Percentiles rank a stretch among this genome's conserved stretches.
Evolutionary conservation across 2,888 invertebrate genomes (phyloP).

Genomic region (Cataglyphis livida): DNA sequence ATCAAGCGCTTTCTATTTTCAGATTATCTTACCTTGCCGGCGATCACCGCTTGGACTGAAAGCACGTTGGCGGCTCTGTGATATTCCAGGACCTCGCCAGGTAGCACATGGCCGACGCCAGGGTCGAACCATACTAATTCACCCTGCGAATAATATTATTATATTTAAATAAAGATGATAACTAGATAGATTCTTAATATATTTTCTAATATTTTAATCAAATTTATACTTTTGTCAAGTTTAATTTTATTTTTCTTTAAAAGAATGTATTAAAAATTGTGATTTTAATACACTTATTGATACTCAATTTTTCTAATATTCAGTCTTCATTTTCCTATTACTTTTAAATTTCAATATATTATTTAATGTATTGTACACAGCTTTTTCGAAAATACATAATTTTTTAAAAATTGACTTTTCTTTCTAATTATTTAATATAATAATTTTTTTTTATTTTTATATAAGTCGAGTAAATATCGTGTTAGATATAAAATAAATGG

Average conservation of each 20-base stretch:
- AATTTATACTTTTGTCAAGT: neutral
- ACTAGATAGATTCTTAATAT: neutral
- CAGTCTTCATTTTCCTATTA: neutral
- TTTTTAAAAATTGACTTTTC: neutral
- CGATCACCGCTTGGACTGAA: conserved; percentile 95
- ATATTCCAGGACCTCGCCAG: conserved; percentile 96
- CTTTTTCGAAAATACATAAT: neutral
- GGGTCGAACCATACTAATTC: conserved; percentile 98
- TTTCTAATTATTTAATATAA: neutral
- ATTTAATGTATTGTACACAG: neutral
- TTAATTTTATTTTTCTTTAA: neutral
- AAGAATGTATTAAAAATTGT: neutral
- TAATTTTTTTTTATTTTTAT: neutral
- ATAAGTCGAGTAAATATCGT: neutral
- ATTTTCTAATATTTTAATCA: neutral
- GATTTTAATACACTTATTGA: neutral
- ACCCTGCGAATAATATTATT: conserved; percentile 86
- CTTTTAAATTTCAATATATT: neutral
- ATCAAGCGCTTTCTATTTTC: conserved; percentile 35
- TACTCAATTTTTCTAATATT: neutral
- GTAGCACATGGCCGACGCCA: conserved; percentile 95
- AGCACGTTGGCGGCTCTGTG: conserved; percentile 96
- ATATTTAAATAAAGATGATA: neutral
- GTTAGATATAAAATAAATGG: neutral
- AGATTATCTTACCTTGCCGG: conserved; percentile 91